Conservation (phyloP, 2,113 vertebrate genomes). For the Turnix velox region DNA sequence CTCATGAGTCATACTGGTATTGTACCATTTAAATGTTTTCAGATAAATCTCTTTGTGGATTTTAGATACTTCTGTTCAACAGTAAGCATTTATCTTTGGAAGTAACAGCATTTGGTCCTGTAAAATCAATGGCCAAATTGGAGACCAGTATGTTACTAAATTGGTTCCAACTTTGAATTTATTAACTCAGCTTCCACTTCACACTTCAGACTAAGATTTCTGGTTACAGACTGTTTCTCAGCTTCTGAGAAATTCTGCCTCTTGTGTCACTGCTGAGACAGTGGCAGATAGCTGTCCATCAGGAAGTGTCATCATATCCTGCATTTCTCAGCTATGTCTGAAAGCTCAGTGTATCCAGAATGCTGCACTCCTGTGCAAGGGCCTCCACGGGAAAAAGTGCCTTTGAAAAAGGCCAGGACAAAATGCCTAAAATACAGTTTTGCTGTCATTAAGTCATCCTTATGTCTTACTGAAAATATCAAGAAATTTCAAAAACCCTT, state of each 20-base stretch:
- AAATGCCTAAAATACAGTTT: neutral
- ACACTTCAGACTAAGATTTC: neutral
- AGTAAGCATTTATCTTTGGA: neutral
- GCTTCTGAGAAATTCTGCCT: neutral
- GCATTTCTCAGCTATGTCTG: neutral
- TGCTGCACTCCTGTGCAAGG: neutral
- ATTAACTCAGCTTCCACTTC: neutral
- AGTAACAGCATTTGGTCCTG: neutral
- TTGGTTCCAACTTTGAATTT: neutral
- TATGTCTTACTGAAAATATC: neutral
- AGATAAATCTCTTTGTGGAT: neutral
- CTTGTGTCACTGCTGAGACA: neutral
- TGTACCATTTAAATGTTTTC: neutral
- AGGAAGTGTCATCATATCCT: neutral
- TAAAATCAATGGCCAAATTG: neutral
- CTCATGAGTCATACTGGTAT: neutral
- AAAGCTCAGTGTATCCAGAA: neutral
- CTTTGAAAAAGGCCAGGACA: neutral
- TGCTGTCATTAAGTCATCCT: neutral
- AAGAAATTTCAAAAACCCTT: no score
- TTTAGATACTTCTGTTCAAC: neutral
- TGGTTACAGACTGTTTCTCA: neutral
- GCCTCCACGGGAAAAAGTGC: neutral
- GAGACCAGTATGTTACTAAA: accelerated
- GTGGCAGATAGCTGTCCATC: neutral